These are phyloP conservation scores for Acronicta psi DNA, from an alignment of 2,888 invertebrate species.

Conservation along the genomic window DNA sequence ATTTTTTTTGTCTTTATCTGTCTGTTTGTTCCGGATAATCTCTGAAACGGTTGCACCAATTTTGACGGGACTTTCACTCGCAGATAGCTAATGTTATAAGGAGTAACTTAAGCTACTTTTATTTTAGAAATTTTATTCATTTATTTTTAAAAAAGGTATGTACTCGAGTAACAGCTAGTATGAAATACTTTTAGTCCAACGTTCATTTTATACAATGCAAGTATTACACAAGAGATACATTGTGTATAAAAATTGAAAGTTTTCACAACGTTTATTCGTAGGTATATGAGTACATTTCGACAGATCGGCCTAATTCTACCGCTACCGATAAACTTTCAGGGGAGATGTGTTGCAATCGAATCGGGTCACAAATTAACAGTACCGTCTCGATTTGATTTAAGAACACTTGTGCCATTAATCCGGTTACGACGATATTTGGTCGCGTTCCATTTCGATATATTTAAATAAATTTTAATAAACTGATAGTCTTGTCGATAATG, in stretches of 20 bases:
- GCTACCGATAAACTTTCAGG: conserved; percentile 61
- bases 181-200: conserved; percentile 10
- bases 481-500: conserved; percentile 11
- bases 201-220: conserved; percentile 15
- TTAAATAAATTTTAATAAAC: conserved; percentile 13
- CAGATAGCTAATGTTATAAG: too few species aligned
- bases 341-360: conserved; percentile 63
- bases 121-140: too few species aligned
- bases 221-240: conserved; percentile 37
- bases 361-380: conserved; percentile 70
- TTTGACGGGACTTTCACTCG: too few species aligned
- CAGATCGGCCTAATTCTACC: conserved; percentile 66
- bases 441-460: conserved; percentile 28
- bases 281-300: conserved; percentile 52
- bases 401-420: conserved; percentile 60
- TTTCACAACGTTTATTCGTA: conserved; percentile 58
- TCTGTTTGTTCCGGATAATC: too few species aligned
- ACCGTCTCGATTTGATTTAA: conserved; percentile 50
- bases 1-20: too few species aligned
- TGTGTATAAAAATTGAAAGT: conserved; percentile 46
- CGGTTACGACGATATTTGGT: conserved; percentile 48
- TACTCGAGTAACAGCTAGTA: too few species aligned
- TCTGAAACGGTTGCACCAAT: too few species aligned
- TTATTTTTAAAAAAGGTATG: too few species aligned
- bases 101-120: too few species aligned